Conservation (phyloP, 2,113 vertebrate genomes). For the Cololabis saira region DNA sequence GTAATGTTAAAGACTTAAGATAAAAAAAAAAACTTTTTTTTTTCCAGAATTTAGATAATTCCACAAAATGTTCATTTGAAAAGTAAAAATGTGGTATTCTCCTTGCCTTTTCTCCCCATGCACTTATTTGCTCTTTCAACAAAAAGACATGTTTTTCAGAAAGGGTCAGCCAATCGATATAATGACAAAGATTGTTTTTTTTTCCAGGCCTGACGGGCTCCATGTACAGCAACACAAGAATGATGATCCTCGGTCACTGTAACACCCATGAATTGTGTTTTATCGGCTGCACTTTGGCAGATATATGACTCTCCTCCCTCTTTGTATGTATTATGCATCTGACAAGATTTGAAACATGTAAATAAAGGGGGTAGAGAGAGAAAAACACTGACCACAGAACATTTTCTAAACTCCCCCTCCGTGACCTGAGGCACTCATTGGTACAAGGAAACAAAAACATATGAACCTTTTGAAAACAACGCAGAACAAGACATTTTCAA, state of each 20-base stretch:
- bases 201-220: conserved; percentile 70
- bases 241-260: conserved; percentile 75
- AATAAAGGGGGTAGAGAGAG: conserved; percentile 24
- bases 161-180: conserved; percentile 73
- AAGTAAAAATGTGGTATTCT: neutral
- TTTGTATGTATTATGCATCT: conserved; percentile 61
- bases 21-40: no score
- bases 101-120: conserved; percentile 14
- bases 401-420: conserved; percentile 59
- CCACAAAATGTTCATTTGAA: no score
- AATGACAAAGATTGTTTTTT: conserved; percentile 74
- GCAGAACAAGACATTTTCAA: conserved; percentile 77
- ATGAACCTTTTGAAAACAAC: conserved; percentile 69
- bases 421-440: conserved; percentile 60
- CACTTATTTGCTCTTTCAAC: conserved; percentile 19
- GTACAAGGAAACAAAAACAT: conserved; percentile 39
- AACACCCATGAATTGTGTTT: conserved; percentile 78
- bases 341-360: conserved; percentile 59
- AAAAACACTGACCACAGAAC: conserved; percentile 42
- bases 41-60: no score
- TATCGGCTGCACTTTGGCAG: conserved; percentile 77
- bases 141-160: conserved; percentile 50
- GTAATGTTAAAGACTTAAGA: no score
- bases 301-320: conserved; percentile 73
- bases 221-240: conserved; percentile 69